Base-by-base conservation (phyloP, 2,888 invertebrate genomes). In the Tipula unca region DNA sequence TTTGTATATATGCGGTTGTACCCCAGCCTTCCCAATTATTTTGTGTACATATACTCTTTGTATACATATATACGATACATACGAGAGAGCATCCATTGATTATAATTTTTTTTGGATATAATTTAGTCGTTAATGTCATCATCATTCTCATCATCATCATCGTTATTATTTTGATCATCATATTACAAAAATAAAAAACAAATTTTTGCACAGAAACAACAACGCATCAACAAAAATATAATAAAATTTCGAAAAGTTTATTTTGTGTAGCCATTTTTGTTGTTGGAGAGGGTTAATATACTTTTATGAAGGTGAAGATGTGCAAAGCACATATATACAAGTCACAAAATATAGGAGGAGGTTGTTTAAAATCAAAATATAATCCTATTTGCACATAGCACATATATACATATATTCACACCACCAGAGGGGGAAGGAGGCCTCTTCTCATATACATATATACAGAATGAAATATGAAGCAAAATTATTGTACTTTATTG, bases 101-200 rank as follows among this genome's bases (percentile, higher is more conserved):
- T 69, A 69, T 69, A 20, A 25, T 48, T 25, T 69, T 69, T 69
- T 69, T 69, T 6, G 25, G 20, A 69, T 69, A 69, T 69, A 69
- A 69, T 69, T 69, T 69, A 25, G 69, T 69, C 69, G 69, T 69
- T 69, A 69, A 69, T 69, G 69, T 69, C 69, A 69, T 69, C 69
- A 69, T 69, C 69, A 69, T 69, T 25, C 48, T 17, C 48, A n/a
- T 54, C 48, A 54, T 54, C 48, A 54, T 54, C 48, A 69, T 69
- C 69, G 69, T 69, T 69, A 69, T 25, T 69, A 69, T 69, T 10
- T 69, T 69, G 69, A 69, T 69, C 20, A 69, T 69, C 69, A 69
- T 69, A 69, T 69, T 69, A 69, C 25, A 69, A 25, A 48, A 48
- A 69, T 69, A 69, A 25, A n/a, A 48, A 69, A 69, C 20, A 25